phyloP scores from a whole-genome alignment of 2,797 vertebrate genomes.

The Menidia menidia region DNA sequence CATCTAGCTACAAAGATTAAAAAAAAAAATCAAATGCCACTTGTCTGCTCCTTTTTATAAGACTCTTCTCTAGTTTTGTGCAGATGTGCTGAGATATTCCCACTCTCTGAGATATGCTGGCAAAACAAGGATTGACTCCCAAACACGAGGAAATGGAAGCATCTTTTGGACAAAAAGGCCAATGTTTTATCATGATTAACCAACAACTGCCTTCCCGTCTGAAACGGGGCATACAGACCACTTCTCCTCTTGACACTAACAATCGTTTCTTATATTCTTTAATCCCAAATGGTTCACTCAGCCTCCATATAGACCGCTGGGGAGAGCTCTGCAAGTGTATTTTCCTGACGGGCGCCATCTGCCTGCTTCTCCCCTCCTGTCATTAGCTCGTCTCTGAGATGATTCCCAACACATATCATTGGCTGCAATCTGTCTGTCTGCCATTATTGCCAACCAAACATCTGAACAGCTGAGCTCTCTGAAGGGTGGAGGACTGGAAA shows the following conservation, averaged over 20 bases:
- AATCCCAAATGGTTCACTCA: conserved; percentile 60
- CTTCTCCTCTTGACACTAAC: conserved; percentile 23
- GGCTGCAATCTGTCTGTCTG: conserved; percentile 82
- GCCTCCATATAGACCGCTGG: conserved; percentile 67
- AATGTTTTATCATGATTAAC: neutral
- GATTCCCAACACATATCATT: conserved; percentile 83
- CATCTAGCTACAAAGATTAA: no score
- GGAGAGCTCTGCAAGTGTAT: conserved; percentile 64
- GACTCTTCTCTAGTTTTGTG: no score
- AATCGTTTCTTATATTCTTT: conserved; percentile 63
- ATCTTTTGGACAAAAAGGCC: no score
- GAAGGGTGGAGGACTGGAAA: conserved; percentile 78
- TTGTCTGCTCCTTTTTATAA: no score
- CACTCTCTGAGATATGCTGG: no score
- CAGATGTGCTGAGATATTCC: no score
- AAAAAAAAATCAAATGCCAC: no score
- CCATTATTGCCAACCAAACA: conserved; percentile 80
- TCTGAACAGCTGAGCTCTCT: conserved; percentile 77
- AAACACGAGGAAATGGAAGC: no score
- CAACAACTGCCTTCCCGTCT: neutral
- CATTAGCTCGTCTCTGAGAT: conserved; percentile 78
- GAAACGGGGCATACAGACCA: conserved; percentile 26
- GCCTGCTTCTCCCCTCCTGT: conserved; percentile 75
- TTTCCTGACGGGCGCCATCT: conserved; percentile 83
- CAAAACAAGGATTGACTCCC: no score